Base-by-base conservation (phyloP, 1,140 invertebrate genomes). In the Ganaspis sp. region DNA sequence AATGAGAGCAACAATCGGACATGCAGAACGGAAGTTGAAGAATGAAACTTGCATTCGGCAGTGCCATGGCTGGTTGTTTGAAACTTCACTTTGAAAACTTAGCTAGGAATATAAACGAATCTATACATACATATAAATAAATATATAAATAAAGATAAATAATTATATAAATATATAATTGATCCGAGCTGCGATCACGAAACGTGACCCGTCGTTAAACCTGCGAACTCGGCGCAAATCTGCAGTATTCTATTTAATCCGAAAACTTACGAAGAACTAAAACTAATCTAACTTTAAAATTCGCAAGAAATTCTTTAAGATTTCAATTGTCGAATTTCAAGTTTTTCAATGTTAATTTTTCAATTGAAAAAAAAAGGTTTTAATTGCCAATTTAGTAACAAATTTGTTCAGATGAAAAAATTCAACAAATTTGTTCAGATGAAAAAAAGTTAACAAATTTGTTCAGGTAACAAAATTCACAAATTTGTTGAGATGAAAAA, bases 51-150 rank as follows among this genome's bases (percentile, higher is more conserved):
- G 58, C 58, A 64, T 64, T 64, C 58, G 58, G 58, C 76, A 82
- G 76, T 84, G 78, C 76, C 81, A 84, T 83, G 75, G 82, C 80
- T 80, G 81, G 58, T 83, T 83, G 82, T 84, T 85, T 74, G 79
- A 83, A 81, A 77, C 82, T 83, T 83, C 77, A 82, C 80, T 83
- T 85, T 83, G 74, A 74, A 86, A 79, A 76, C 78, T 86, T 86
- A 86, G 79, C 79, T 86, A 86, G 82, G 78, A 79, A 84, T 81
- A 82, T 81, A 81, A 84, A 81, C 74, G 74, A 76, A 83, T 76
- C 72, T 78, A 81, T 77, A 70, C 74, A 82, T 78, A 81, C 69
- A 58, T 69, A 77, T 70, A 77, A 77, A 76, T 76, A 79, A 77
- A 77, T 78, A 69, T 74, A 81, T 79, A 78, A 75, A 84, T 72